Evolutionary conservation across 2,888 invertebrate species (phyloP), one percentile per base, ranked within the genome.

Genomic region (Pollenia amentaria): DNA sequence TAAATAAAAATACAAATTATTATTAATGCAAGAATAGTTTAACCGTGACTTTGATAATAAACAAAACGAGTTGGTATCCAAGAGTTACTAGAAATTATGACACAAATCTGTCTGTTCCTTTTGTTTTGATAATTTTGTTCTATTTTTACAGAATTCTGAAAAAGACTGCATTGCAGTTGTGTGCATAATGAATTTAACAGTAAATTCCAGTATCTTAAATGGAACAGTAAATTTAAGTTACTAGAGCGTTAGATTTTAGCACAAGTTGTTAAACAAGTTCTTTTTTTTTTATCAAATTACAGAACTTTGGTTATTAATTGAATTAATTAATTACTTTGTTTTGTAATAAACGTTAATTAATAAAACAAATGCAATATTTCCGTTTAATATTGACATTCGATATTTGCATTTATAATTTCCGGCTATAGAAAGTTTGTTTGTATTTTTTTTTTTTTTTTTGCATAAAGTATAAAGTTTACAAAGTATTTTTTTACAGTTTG

Each of bases 41-140:
- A 72, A 57, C 57, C 57, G 46, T 72, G 72, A 57, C 72, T 72
- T 72, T 72, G 29, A 57, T 72, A 46, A 57, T 72, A 46, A 42
- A 55, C 29, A 55, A 42, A 72, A 46, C 72, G 3, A 44, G 44
- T 72, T 44, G 3, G 44, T n/a, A n/a, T n/a, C n/a, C n/a, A n/a
- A n/a, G n/a, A n/a, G n/a, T n/a, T n/a, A n/a, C n/a, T n/a, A n/a
- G n/a, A n/a, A n/a, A n/a, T n/a, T n/a, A n/a, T n/a, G n/a, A n/a
- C 57, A 44, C 46, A 21, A 57, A 10, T 55, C 11, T 21, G 11
- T 11, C 46, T 29, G 10, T 42, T 42, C 12, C 42, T 4, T 14
- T n/a, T 29, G 29, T 29, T 72, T 67, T 48, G n/a, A 29, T 29
- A 29, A n/a, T 67, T 64, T 44, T 29, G 1, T 12, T 14, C 12